Base-by-base conservation (phyloP, 1,140 invertebrate species). In the Drosophila ercepeae region DNA sequence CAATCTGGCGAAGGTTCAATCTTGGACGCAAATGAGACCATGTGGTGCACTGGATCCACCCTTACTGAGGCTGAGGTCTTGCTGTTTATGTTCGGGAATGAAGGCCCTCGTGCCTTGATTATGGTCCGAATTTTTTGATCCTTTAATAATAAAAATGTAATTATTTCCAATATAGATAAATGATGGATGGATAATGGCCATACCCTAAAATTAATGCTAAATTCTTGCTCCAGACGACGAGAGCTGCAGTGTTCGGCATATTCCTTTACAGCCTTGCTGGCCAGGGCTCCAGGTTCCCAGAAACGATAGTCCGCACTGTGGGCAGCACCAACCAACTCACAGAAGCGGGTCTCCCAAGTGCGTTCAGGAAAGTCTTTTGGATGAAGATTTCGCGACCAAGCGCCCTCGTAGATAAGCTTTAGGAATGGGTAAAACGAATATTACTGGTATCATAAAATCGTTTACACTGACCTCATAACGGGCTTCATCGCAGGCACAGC, bases 381-480 rank as follows among this genome's bases (percentile, higher is more conserved):
- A 92, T 99, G 99, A 0, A 98, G 98, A 78, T 99, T 97, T 34
- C 97, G 94, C 0, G 98, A 99, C 99, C 99, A 99, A 2, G 97
- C 93, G 2, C 98, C 98, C 92, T 99, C 96, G 91, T 99, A 99
- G 8, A 95, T 97, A 2, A 97, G 94, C 95, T 96, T 75, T 0
- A 49, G 6, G 5, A n/a, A 18, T 2, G 16, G 23, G 1, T 8
- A 21, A 44, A 14, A 3, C 6, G 6, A 23, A 34, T 25, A 46
- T 52, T 41, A 65, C n/a, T 44, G 27, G 21, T 1, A 13, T 11
- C 14, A 8, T 5, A 7, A n/a, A 19, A 16, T 5, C 16, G 9
- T 0, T 32, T 11, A 9, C 6, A 9, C 21, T 25, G 71, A 96
- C 95, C 92, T 98, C 97, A 91, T 98, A 98, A 92, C 98, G 97